Base-by-base conservation (phyloP, 2,888 invertebrate genomes). In the Parnassius apollo region DNA sequence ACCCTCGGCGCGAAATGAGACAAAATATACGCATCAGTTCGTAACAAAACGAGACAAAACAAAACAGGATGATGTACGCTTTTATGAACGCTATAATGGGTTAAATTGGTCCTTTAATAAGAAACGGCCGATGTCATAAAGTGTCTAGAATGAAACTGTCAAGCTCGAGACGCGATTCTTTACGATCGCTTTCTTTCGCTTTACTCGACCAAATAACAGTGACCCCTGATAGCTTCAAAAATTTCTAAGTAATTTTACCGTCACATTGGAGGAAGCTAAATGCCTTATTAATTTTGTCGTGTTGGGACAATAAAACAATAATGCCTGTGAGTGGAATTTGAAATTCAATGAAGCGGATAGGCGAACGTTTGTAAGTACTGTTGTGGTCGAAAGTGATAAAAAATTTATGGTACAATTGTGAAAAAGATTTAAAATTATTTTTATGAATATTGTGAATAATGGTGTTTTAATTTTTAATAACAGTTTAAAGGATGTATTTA, bases 61-160 rank as follows among this genome's bases (percentile, higher is more conserved):
- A 82, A 83, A 88, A 86, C 88, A 88, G 86, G 86, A 88, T 89
- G 89, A 89, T 85, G 86, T 83, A 86, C 85, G 83, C 83, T 86
- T 86, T 88, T 88, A 87, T 86, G 85, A 86, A 83, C 84, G 82
- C 82, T 82, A 83, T 89, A 90, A 89, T 90, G 88, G 88, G 86
- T 90, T 88, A 86, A 90, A 91, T 89, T 88, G 89, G 89, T 88
- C 81, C 82, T 85, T 85, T 85, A 87, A 85, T 86, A 86, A 86
- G 84, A 80, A 80, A 71, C 78, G 78, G 78, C 76, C 80, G 78
- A 82, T 81, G 82, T 83, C 83, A 82, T 84, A 84, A 85, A 85
- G 80, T 77, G 82, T 78, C 77, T 80, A 77, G 73, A 82, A 83
- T 85, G 83, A 83, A 85, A 80, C 85, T 83, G 85, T 81, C 80